Evolutionary conservation across 2,888 invertebrate species (phyloP).

Genomic region (Polyommatus icarus): DNA sequence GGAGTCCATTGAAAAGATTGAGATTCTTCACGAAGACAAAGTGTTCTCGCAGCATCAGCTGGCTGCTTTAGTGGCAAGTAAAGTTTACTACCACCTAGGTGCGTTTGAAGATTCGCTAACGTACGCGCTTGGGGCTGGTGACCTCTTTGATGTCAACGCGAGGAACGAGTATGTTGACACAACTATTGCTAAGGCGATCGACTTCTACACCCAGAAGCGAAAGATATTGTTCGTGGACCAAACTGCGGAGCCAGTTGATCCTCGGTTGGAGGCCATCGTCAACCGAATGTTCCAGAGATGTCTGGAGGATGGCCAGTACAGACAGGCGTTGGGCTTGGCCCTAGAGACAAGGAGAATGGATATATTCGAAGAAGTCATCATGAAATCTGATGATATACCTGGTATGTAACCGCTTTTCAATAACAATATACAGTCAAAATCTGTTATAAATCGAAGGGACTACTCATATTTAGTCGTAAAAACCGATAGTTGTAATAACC

Average conservation of each 20-base stretch:
- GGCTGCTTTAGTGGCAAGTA: slow-evolving; percentile 98
- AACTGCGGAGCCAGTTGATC: slow-evolving; percentile 85
- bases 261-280: slow-evolving; percentile 94
- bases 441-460: no score
- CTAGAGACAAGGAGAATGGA: slow-evolving; percentile 98
- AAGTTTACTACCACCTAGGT: slow-evolving; percentile 98
- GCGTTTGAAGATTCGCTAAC: slow-evolving; percentile 98
- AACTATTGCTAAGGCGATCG: slow-evolving; percentile 98
- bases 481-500: no score
- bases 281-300: slow-evolving; percentile 98
- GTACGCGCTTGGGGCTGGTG: slow-evolving; percentile 97
- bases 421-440: no score
- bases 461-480: no score
- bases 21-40: slow-evolving; percentile 97
- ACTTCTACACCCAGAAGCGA: slow-evolving; percentile 95
- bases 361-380: slow-evolving; percentile 95
- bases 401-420: slow-evolving; percentile 54
- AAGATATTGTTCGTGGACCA: slow-evolving; percentile 86
- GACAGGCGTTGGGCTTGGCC: slow-evolving; percentile 97
- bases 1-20: slow-evolving; percentile 98
- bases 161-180: slow-evolving; percentile 98
- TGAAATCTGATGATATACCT: slow-evolving; percentile 93
- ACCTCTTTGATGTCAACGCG: slow-evolving; percentile 96
- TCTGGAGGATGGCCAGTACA: slow-evolving; percentile 95
- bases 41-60: slow-evolving; percentile 92